phyloP scores from a whole-genome alignment of 1,140 invertebrate genomes.

The Neuroterus valhalla region DNA sequence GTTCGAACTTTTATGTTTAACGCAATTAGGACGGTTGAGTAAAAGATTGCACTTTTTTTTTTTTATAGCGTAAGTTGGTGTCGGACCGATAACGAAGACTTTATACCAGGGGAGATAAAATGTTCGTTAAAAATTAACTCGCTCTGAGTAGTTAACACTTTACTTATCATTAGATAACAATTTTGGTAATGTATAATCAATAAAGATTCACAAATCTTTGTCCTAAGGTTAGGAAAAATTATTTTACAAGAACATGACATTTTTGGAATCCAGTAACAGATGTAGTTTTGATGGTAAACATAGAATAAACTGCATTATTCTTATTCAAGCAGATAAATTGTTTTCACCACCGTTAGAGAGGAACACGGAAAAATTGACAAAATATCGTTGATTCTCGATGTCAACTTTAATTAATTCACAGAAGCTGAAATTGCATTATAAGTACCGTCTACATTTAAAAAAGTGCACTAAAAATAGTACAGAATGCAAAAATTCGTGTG shows the following conservation, averaged over 20 bases:
- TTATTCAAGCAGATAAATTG: no score
- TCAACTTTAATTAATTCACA: no score
- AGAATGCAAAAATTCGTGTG: conserved; percentile 34
- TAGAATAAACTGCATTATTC: no score
- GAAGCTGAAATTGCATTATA: no score
- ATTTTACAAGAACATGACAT: neutral
- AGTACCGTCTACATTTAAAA: no score
- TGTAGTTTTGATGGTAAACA: no score
- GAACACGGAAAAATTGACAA: no score
- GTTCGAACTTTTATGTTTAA: conserved; percentile 1
- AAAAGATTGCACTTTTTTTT: conserved; percentile 21
- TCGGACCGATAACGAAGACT: neutral
- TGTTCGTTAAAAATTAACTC: neutral
- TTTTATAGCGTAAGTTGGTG: neutral
- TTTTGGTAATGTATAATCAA: neutral
- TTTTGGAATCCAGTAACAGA: no score
- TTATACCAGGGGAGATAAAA: no score
- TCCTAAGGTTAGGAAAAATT: neutral
- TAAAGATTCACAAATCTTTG: neutral
- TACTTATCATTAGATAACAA: neutral
- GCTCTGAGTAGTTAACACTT: no score
- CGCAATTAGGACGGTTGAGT: conserved; percentile 13
- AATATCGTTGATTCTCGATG: no score
- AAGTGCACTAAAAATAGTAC: conserved; percentile 10
- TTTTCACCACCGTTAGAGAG: no score